Conservation (phyloP, 92 coral and sea anemone genomes). For the Montipora capitata region DNA sequence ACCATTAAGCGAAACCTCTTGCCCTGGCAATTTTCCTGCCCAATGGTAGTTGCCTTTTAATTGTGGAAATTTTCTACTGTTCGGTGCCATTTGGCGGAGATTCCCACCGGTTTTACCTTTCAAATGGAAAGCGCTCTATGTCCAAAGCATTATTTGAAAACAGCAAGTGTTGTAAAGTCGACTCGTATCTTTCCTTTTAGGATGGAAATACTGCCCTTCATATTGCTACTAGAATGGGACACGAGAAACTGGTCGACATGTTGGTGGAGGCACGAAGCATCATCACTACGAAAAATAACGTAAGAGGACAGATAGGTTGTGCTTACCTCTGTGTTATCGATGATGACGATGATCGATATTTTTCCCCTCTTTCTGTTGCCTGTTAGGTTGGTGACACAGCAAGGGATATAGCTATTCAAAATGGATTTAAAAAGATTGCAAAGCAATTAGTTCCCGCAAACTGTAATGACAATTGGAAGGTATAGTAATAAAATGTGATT, state of each 20-base stretch:
- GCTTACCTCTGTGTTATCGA: too few species aligned
- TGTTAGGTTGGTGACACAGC: slow-evolving; percentile 80
- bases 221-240: slow-evolving; percentile 82
- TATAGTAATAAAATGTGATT: neutral
- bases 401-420: slow-evolving; percentile 69
- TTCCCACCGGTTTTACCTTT: too few species aligned
- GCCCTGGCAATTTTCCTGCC: too few species aligned
- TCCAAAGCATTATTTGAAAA: neutral
- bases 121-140: neutral
- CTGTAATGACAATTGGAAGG: slow-evolving; percentile 40
- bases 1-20: too few species aligned
- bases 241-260: slow-evolving; percentile 71
- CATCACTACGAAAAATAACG: slow-evolving; percentile 80
- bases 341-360: too few species aligned
- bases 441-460: slow-evolving; percentile 44
- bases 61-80: too few species aligned
- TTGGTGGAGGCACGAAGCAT: slow-evolving; percentile 76
- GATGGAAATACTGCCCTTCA: slow-evolving; percentile 88
- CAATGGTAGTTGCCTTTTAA: too few species aligned
- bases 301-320: slow-evolving; percentile 36
- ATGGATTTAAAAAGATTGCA: slow-evolving; percentile 65
- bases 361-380: neutral
- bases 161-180: neutral
- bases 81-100: too few species aligned
- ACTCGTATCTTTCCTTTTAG: slow-evolving; percentile 24